A percentile compares a stretch with the other conserved stretches of the same genome.
These are phyloP conservation scores for Aromia moschata DNA, from an alignment of 2,888 invertebrate genomes.

Conservation along the genomic window DNA sequence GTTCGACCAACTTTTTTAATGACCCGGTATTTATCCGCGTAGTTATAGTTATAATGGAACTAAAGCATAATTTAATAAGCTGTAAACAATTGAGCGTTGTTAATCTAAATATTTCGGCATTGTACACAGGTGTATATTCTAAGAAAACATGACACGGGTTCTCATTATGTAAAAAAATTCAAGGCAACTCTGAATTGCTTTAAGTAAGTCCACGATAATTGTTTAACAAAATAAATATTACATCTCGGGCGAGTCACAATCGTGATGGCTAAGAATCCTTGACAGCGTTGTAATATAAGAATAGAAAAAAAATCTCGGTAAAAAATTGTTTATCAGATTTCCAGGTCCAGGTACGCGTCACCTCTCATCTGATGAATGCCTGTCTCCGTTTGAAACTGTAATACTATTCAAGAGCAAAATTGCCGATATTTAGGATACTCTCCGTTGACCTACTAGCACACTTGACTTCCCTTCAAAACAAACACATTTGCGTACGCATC, in stretches of 20 bases:
- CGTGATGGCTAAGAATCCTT: neutral
- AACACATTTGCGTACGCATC: neutral
- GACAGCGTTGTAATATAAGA: neutral
- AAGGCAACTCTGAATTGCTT: neutral
- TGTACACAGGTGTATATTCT: too few species aligned
- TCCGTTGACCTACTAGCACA: conserved; percentile 31
- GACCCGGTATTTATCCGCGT: too few species aligned
- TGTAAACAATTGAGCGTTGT: too few species aligned
- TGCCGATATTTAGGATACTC: conserved; percentile 16
- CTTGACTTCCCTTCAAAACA: conserved; percentile 15
- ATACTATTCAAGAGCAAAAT: conserved; percentile 22
- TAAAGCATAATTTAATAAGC: too few species aligned
- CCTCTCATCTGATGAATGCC: neutral
- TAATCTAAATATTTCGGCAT: too few species aligned
- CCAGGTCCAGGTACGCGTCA: neutral
- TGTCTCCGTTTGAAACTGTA: neutral
- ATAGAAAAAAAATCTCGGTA: neutral
- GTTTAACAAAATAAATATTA: neutral
- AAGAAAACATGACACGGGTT: too few species aligned
- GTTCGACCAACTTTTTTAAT: too few species aligned
- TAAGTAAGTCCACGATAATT: neutral
- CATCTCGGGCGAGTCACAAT: neutral
- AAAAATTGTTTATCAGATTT: neutral
- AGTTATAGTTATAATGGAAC: too few species aligned
- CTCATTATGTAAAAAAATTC: neutral